A percentile compares a stretch with the other conserved stretches of the same genome.
These are phyloP conservation scores for Erebia aethiops DNA, from an alignment of 2,888 invertebrate genomes.

Conservation along the genomic window DNA sequence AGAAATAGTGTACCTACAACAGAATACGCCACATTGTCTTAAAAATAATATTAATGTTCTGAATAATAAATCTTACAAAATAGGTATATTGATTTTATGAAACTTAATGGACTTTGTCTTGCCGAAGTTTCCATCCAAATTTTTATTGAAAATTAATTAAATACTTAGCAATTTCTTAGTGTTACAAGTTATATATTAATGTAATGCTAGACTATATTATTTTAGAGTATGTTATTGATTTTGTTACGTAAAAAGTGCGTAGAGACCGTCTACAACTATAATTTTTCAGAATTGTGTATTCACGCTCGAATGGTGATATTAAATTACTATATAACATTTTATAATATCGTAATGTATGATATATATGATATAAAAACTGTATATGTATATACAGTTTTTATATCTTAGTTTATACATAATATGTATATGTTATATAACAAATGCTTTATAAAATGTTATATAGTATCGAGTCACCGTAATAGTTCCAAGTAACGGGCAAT, in stretches of 20 bases:
- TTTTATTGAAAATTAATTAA: slow-evolving; percentile 20
- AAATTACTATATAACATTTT: not conserved
- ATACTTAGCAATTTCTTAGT: slow-evolving; percentile 12
- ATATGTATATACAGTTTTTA: no score
- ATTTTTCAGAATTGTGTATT: not conserved
- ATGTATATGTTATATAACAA: not conserved
- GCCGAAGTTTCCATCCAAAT: slow-evolving; percentile 32
- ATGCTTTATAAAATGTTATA: not conserved
- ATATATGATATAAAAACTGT: no score
- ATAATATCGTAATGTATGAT: not conserved
- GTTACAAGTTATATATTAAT: slow-evolving; percentile 11
- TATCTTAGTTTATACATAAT: not conserved
- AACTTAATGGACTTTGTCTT: slow-evolving; percentile 11
- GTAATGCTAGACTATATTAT: slow-evolving; percentile 11
- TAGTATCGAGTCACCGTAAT: not conserved
- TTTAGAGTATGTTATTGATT: not conserved
- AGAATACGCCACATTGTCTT: not conserved
- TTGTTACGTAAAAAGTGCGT: not conserved
- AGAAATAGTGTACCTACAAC: no score
- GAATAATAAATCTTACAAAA: not conserved
- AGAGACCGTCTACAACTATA: not conserved
- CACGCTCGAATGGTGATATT: not conserved
- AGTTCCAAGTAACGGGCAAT: not conserved
- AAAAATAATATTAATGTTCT: not conserved
- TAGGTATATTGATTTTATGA: no score